These are phyloP conservation scores for Macropis europaea DNA, from an alignment of 2,888 invertebrate species.

Conservation along the genomic window DNA sequence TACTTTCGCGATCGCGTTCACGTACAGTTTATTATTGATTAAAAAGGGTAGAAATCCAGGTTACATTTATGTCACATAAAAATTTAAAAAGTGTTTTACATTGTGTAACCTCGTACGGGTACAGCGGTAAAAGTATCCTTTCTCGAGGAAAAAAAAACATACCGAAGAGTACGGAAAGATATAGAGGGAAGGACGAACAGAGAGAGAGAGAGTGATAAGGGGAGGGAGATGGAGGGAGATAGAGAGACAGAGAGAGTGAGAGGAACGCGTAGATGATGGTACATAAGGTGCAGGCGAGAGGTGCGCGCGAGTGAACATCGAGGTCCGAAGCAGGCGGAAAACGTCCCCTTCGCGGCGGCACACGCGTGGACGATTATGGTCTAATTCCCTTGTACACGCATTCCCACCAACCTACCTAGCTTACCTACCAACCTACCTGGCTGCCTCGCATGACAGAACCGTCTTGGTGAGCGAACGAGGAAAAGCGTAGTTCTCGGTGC, in stretches of 20 bases:
- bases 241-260: not conserved
- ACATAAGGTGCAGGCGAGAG: slow-evolving; percentile 5
- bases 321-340: slow-evolving; percentile 67
- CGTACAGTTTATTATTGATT: too few relatives aligned
- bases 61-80: too few relatives aligned
- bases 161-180: not conserved
- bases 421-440: slow-evolving; percentile 75
- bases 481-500: slow-evolving; percentile 65
- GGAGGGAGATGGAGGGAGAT: slow-evolving; percentile 1
- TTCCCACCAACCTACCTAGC: slow-evolving; percentile 73
- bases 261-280: not conserved
- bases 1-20: too few relatives aligned
- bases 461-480: slow-evolving; percentile 65
- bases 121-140: too few relatives aligned
- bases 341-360: slow-evolving; percentile 68
- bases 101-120: not conserved
- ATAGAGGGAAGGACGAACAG: not conserved
- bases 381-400: slow-evolving; percentile 77
- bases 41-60: too few relatives aligned
- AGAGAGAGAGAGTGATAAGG: not conserved
- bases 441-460: slow-evolving; percentile 58
- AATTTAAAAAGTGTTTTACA: too few relatives aligned
- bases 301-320: slow-evolving; percentile 67
- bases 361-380: slow-evolving; percentile 77
- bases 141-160: not conserved